These are phyloP conservation scores for Aradus depressus DNA, from an alignment of 2,888 invertebrate genomes.

Conservation along the genomic window DNA sequence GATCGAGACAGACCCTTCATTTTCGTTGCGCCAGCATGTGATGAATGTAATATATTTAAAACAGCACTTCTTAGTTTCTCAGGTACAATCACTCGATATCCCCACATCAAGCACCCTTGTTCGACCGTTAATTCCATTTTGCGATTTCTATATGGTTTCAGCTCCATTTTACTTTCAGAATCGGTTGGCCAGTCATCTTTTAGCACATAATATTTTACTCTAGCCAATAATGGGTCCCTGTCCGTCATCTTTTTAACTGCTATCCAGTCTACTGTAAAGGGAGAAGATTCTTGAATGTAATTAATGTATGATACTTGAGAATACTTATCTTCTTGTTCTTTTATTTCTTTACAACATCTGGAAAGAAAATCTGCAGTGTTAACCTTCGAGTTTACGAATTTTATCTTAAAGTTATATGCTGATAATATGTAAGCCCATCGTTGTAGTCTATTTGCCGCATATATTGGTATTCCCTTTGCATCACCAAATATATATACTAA, in stretches of 20 bases:
- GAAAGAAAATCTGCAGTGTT: constrained; percentile 13
- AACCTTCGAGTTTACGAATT: constrained; percentile 7
- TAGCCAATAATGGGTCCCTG: no score
- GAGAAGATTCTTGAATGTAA: constrained; percentile 2
- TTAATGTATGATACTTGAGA: background rate
- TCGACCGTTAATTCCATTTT: constrained; percentile 12
- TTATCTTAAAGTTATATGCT: constrained; percentile 12
- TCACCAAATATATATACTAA: constrained; percentile 16
- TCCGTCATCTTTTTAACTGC: no score
- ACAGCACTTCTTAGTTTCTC: background rate
- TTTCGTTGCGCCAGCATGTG: constrained; percentile 27
- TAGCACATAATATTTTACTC: no score
- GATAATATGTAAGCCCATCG: constrained; percentile 9
- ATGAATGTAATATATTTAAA: constrained; percentile 12
- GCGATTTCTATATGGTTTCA: constrained; percentile 6
- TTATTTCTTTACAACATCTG: background rate
- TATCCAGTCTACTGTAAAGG: no score
- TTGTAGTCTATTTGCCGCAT: constrained; percentile 10
- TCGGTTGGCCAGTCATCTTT: background rate
- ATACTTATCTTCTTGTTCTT: constrained; percentile 7
- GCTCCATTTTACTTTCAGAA: constrained; percentile 1
- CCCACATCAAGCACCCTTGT: constrained; percentile 17
- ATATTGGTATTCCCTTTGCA: background rate
- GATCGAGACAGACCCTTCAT: no score
- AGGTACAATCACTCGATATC: constrained; percentile 19